A percentile compares a stretch with the other conserved stretches of the same genome.
phyloP scores from a whole-genome alignment of 1,140 invertebrate genomes.

The Asobara japonica region DNA sequence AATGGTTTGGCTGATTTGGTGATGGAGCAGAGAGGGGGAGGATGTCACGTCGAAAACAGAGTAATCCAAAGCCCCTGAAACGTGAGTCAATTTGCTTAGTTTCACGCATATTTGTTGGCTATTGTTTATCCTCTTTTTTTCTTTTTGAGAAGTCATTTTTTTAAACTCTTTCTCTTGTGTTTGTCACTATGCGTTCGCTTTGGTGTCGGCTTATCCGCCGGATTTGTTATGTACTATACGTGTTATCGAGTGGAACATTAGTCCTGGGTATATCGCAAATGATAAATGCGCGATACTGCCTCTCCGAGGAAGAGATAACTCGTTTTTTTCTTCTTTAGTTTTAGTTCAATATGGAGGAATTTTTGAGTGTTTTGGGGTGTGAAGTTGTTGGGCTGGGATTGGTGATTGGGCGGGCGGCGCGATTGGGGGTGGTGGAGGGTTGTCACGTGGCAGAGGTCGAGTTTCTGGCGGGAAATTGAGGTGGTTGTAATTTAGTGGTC shows the following conservation, averaged over 20 bases:
- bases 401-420: not conserved
- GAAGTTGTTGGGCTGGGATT: not conserved
- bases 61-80: conserved; percentile 75
- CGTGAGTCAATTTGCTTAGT: conserved; percentile 63
- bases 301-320: not conserved
- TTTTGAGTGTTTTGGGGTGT: not conserved
- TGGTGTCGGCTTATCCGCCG: conserved; percentile 25
- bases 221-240: conserved; percentile 27
- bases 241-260: conserved; percentile 28
- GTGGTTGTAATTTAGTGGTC: too few relatives aligned
- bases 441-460: not conserved
- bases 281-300: conserved; percentile 26
- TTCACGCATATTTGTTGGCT: not conserved
- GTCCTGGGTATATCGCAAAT: conserved; percentile 23
- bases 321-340: not conserved
- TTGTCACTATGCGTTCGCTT: conserved; percentile 11
- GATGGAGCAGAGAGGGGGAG: conserved; percentile 63
- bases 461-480: not conserved
- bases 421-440: not conserved
- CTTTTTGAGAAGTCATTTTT: not conserved
- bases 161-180: not conserved
- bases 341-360: not conserved
- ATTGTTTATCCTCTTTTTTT: not conserved
- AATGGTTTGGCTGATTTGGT: conserved; percentile 60
- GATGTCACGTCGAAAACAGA: conserved; percentile 76